A percentile compares a stretch with the other conserved stretches of the same genome.
Evolutionary conservation across 2,113 vertebrate species (phyloP).

Genomic region (Pyrgilauda ruficollis): DNA sequence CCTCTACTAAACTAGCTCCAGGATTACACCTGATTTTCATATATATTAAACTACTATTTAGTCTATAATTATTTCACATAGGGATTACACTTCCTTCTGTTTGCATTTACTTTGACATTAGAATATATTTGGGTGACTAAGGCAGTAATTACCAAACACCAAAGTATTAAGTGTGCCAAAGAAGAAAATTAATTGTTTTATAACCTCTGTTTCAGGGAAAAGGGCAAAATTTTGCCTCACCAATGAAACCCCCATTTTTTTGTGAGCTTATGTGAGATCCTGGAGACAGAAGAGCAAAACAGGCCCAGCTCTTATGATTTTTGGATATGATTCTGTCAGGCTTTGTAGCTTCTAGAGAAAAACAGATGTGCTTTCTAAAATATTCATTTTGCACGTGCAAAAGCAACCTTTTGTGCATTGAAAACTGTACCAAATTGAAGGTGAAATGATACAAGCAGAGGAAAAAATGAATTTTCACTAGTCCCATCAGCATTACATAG

Average conservation of each 20-base stretch:
- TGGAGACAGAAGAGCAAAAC: not conserved
- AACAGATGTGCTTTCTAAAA: slow-evolving; percentile 28
- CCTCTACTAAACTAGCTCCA: not conserved
- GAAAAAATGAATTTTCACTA: not conserved
- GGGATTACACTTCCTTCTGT: not conserved
- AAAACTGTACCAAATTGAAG: slow-evolving; percentile 4
- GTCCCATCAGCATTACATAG: not conserved
- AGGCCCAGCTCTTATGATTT: not conserved
- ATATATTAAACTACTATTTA: slow-evolving; percentile 51
- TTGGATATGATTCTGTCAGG: not conserved
- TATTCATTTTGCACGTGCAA: not conserved
- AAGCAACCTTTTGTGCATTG: not conserved
- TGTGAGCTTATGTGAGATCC: not conserved
- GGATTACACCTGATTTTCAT: slow-evolving; percentile 36
- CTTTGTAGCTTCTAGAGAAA: slow-evolving; percentile 1
- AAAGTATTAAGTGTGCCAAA: not conserved
- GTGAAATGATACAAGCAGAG: slow-evolving; percentile 28
- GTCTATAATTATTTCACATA: not conserved
- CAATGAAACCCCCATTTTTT: not conserved
- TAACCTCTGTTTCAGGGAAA: not conserved
- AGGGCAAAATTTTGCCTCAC: not conserved
- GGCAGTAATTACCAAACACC: not conserved
- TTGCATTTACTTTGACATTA: not conserved
- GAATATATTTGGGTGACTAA: not conserved
- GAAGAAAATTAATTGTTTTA: not conserved